Evolutionary conservation across 2,797 vertebrate species (phyloP), one percentile per base, ranked within the genome.

Genomic region (Adrianichthys oophorus): DNA sequence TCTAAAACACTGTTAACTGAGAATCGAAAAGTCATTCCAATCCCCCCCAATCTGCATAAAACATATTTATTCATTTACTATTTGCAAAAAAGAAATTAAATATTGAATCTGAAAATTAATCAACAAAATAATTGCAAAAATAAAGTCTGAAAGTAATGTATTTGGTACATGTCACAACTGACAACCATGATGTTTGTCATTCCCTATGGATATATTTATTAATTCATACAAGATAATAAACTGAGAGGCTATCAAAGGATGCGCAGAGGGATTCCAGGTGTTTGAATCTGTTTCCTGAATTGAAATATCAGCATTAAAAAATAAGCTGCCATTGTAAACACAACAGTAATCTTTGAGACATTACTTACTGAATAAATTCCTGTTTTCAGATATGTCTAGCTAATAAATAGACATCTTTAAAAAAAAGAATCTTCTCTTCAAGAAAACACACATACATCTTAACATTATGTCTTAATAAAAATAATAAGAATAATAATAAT

Each of bases 51-150:
- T 37, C 32, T 13, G 32, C 12, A 37, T 10, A 37, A 10, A 8
- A 10, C 8, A 12, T 1, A 32, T 37, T 12, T 37, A 13, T 0
- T 2, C 10, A 37, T 12, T 37, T 37, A 37, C 12, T 37, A 37
- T 37, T 12, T 37, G 10, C 32, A 37, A 37, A 37, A 37, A 37
- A 37, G 32, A 3, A 37, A 12, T 37, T 1, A 32, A 13, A 37
- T 12, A 37, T 37, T 37, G 1, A 37, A 13, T 37, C 32, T 37
- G 32, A 10, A 47, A 47, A 23, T 14, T 41, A 32, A 52, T 16
- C 37, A 56, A 18, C 43, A 43, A 4, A 61, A 58, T 80, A 87
- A 84, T 84, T 78, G 80, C 79, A 80, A 84, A 83, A 68, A 32
- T 7, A 12, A 18, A n/a, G 52, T 70, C 62, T 60, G 62, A 75